phyloP scores from a whole-genome alignment of 2,888 invertebrate species.

The Lingula anatina region DNA sequence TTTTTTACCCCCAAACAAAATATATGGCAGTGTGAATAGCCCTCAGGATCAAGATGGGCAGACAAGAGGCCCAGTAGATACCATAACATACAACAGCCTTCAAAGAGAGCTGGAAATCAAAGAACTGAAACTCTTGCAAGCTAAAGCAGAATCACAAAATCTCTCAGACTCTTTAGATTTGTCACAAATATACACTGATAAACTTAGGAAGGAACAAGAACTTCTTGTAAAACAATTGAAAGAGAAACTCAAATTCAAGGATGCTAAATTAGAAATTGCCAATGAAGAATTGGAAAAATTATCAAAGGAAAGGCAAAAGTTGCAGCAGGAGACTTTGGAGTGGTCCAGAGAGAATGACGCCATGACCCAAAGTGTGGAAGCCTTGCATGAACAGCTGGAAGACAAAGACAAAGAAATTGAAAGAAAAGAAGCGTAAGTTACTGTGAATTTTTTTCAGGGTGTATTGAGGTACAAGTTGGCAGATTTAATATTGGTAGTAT shows the following conservation, averaged over 20 bases:
- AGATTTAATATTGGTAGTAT: no score
- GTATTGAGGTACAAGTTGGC: not conserved
- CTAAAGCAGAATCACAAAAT: no score
- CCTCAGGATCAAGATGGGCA: no score
- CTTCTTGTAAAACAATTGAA: slow-evolving; percentile 10
- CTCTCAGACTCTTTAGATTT: no score
- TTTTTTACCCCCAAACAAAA: no score
- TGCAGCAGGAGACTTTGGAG: slow-evolving; percentile 17
- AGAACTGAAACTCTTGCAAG: no score
- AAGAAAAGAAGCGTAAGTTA: slow-evolving; percentile 11
- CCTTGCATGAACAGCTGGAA: slow-evolving; percentile 14
- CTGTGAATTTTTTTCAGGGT: not conserved
- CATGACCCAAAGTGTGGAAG: slow-evolving; percentile 22
- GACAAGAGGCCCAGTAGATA: no score
- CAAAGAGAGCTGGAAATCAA: no score
- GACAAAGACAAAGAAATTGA: slow-evolving; percentile 7
- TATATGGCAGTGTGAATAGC: no score
- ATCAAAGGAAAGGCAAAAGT: slow-evolving; percentile 15
- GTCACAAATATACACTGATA: no score
- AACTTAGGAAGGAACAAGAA: no score
- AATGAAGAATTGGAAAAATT: slow-evolving; percentile 12
- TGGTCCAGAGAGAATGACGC: slow-evolving; percentile 15
- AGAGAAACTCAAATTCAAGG: slow-evolving; percentile 22
- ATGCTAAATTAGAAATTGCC: slow-evolving; percentile 20
- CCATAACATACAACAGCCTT: no score